Percentiles rank a stretch among this genome's conserved stretches.
Evolutionary conservation across 2,888 invertebrate genomes (phyloP).

Genomic region (Microctonus hyperodae): DNA sequence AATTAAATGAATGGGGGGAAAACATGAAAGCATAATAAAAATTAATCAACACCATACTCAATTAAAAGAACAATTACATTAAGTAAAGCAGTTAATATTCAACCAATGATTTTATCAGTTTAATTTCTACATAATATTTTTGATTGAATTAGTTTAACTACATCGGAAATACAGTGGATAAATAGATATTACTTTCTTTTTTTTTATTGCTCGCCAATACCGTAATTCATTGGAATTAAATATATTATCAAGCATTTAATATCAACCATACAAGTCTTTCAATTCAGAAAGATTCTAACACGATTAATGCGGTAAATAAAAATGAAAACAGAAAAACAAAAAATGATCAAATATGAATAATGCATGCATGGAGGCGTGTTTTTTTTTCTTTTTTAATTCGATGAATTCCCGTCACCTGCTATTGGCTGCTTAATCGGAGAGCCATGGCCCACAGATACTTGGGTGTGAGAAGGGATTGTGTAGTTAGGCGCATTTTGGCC

Average conservation of each 20-base stretch:
- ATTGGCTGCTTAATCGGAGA: slow-evolving; percentile 65
- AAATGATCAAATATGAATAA: slow-evolving; percentile 32
- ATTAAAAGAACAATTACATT: slow-evolving; percentile 38
- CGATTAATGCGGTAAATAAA: slow-evolving; percentile 1
- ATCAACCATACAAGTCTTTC: neutral
- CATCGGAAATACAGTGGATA: slow-evolving; percentile 19
- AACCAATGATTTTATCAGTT: neutral
- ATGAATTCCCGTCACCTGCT: slow-evolving; percentile 63
- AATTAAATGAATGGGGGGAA: slow-evolving; percentile 71
- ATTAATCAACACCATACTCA: neutral
- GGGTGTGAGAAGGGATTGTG: slow-evolving; percentile 54
- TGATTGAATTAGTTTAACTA: slow-evolving; percentile 36
- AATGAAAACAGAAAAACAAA: slow-evolving; percentile 21
- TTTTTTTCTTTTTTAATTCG: slow-evolving; percentile 56
- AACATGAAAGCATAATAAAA: slow-evolving; percentile 28
- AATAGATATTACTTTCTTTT: neutral
- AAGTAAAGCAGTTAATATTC: slow-evolving; percentile 10
- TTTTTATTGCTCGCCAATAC: neutral
- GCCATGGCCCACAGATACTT: slow-evolving; percentile 61
- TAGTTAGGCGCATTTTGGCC: slow-evolving; percentile 45
- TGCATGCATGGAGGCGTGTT: slow-evolving; percentile 50
- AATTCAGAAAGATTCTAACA: neutral
- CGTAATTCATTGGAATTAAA: neutral
- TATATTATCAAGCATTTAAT: neutral
- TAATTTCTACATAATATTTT: neutral